A percentile compares a stretch with the other conserved stretches of the same genome.
Conservation (phyloP, 1,140 invertebrate genomes). For the Diorhabda sublineata region DNA sequence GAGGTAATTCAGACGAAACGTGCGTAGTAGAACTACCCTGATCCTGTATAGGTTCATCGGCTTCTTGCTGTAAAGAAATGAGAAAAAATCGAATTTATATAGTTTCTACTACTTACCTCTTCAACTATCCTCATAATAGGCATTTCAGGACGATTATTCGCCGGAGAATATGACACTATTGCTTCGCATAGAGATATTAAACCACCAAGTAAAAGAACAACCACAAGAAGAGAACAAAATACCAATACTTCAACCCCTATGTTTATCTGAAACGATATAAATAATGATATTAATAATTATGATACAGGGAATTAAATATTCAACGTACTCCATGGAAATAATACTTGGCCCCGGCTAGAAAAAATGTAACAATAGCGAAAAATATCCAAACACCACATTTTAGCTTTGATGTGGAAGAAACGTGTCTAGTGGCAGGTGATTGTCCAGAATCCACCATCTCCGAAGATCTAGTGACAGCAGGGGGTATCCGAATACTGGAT, state of each 20-base stretch:
- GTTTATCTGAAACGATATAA: constrained; percentile 36
- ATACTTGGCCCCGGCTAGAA: constrained; percentile 25
- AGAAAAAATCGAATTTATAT: neutral
- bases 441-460: constrained; percentile 13
- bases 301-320: no score
- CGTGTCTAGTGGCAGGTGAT: constrained; percentile 7
- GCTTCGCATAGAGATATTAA: constrained; percentile 51
- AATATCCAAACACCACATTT: constrained; percentile 28
- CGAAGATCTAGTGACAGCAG: constrained; percentile 3
- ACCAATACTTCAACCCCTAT: constrained; percentile 59
- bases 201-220: constrained; percentile 59
- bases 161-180: constrained; percentile 21
- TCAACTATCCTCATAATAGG: neutral
- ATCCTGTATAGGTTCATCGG: constrained; percentile 12
- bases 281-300: constrained; percentile 18
- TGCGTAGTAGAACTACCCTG: constrained; percentile 25
- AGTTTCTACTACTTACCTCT: constrained; percentile 1
- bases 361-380: constrained; percentile 24
- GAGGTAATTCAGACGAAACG: constrained; percentile 38
- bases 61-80: constrained; percentile 11
- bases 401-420: constrained; percentile 15
- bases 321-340: constrained; percentile 22
- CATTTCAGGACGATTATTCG: constrained; percentile 6
- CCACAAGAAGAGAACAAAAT: constrained; percentile 60
- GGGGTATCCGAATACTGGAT: constrained; percentile 6